Base-by-base conservation (phyloP, 2,113 vertebrate genomes). In the Anhinga anhinga region DNA sequence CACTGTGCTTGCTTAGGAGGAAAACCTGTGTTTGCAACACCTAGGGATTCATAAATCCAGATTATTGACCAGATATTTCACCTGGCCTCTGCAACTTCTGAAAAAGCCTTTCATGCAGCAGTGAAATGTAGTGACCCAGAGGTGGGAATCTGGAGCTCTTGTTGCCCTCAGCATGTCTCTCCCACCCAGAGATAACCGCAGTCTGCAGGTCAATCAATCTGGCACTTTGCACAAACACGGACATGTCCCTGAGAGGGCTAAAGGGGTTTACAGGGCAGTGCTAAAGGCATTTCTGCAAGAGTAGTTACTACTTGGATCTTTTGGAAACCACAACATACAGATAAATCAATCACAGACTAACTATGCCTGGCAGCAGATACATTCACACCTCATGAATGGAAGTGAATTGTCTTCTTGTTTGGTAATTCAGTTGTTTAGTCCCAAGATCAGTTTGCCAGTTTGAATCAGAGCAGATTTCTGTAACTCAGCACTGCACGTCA, bases 401-500 rank as follows among this genome's bases (percentile, higher is more conserved):
- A 97, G 62, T 89, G 90, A 97, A 93, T 93, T 92, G 91, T 88
- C 87, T 85, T 95, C 83, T 90, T 94, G 87, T 89, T 92, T 91
- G 80, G 88, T 94, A 93, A 95, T 95, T 90, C 66, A 78, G 89
- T 96, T 97, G 88, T 95, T 91, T 85, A 95, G 87, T 88, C 67
- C 59, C 26, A 25, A 44, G 29, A 95, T 95, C 87, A 88, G 80
- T 96, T 91, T 93, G 88, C 95, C 96, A 90, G 88, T 86, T 96
- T 86, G 84, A 95, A 95, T 96, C 90, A 94, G 49, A 67, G 45
- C 59, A 78, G 77, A 86, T 76, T 93, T 94, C 82, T 90, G 49
- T 89, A 95, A 93, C 81, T 84, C 55, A 52, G 94, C 63, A 42
- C 72, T 62, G 66, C 49, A 79, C 5, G 45, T 93, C 94, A 65